Percentiles rank a stretch among this genome's conserved stretches.
phyloP scores from a whole-genome alignment of 2,888 invertebrate genomes.

The Tridacna gigas region DNA sequence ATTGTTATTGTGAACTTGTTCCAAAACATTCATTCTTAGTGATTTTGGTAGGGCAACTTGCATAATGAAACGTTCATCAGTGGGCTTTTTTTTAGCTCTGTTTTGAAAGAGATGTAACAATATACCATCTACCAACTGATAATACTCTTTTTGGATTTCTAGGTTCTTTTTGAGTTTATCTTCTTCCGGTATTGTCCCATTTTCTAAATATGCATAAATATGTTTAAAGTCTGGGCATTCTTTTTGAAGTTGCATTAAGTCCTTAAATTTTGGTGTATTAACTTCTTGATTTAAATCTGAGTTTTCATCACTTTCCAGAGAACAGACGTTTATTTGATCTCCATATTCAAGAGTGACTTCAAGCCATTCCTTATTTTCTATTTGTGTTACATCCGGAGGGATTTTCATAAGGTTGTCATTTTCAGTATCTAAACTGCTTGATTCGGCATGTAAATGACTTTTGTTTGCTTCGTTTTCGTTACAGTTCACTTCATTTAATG shows the following conservation, averaged over 20 bases:
- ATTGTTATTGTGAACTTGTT: conserved; percentile 25
- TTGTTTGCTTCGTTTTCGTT: no score
- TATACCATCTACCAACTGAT: conserved; percentile 26
- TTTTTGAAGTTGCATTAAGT: conserved; percentile 25
- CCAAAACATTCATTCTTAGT: conserved; percentile 17
- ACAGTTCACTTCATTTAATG: not conserved
- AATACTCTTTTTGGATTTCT: conserved; percentile 20
- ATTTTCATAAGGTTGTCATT: not conserved
- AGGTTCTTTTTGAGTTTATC: not conserved
- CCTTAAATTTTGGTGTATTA: conserved; percentile 4
- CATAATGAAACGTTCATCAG: conserved; percentile 20
- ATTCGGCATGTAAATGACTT: not conserved
- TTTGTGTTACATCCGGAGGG: not conserved
- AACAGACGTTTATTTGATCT: not conserved
- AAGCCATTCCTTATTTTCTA: no score
- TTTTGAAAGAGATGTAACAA: conserved; percentile 26
- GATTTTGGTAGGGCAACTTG: conserved; percentile 34
- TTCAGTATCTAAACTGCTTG: not conserved
- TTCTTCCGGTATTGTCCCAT: conserved; percentile 17
- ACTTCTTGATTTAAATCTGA: not conserved
- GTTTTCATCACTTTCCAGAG: conserved; percentile 4
- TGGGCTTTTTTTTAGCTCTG: conserved; percentile 29
- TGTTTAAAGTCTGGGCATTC: conserved; percentile 29
- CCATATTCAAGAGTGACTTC: conserved; percentile 37
- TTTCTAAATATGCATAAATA: conserved; percentile 32